Evolutionary conservation across 2,113 vertebrate species (phyloP).

Genomic region (Platysternon megacephalum): DNA sequence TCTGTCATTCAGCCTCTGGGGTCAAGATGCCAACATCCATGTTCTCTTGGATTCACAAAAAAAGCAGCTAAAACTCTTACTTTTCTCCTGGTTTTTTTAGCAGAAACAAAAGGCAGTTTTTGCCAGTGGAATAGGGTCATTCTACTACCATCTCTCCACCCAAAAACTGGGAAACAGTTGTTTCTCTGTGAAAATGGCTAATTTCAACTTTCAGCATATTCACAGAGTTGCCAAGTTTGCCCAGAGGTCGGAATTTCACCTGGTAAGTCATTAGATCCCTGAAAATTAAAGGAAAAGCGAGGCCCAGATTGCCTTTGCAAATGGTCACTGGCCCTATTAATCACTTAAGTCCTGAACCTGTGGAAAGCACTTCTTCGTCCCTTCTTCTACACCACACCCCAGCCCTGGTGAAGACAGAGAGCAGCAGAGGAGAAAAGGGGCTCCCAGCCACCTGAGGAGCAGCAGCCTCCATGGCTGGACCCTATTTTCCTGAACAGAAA

Average conservation of each 20-base stretch:
- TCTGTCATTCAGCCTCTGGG: not conserved
- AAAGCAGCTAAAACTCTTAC: not conserved
- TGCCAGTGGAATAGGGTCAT: not conserved
- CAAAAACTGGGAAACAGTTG: not conserved
- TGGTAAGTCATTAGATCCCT: not conserved
- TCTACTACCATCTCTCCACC: not conserved
- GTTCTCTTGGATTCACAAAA: not conserved
- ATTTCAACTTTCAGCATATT: not conserved
- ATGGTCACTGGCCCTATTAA: not conserved
- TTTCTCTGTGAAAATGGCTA: not conserved
- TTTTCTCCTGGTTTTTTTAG: conserved; percentile 14
- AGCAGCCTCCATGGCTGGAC: not conserved
- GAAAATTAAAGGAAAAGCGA: not conserved
- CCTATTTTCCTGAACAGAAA: not conserved
- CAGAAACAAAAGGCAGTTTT: conserved; percentile 19
- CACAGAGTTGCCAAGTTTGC: not conserved
- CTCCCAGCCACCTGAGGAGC: not conserved
- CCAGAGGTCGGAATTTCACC: not conserved
- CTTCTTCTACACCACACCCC: not conserved
- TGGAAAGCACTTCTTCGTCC: not conserved
- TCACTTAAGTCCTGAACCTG: not conserved
- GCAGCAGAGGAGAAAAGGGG: not conserved
- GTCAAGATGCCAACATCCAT: not conserved
- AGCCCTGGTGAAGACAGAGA: not conserved
- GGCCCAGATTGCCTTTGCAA: not conserved